Conservation (phyloP, 2,888 invertebrate genomes). For the Poecilobothrus nobilitatus region DNA sequence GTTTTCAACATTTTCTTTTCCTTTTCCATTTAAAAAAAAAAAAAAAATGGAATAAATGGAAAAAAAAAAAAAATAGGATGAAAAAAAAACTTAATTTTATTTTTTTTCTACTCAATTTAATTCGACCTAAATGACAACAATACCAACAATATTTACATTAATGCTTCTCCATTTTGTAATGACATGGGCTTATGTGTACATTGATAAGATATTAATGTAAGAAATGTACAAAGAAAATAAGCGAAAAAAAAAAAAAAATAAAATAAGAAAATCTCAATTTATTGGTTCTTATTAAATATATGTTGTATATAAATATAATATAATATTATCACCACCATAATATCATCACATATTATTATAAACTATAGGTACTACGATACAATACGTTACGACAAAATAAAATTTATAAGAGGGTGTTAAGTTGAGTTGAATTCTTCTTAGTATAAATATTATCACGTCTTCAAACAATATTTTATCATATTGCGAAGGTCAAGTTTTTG, state of each 20-base stretch:
- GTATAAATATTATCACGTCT: background rate
- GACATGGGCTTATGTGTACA: background rate
- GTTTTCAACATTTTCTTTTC: too few species aligned
- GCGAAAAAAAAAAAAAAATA: background rate
- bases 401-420: too few species aligned
- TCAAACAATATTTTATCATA: background rate
- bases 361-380: too few species aligned
- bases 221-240: background rate
- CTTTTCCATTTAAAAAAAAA: too few species aligned
- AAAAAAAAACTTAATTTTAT: too few species aligned
- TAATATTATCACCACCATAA: too few species aligned
- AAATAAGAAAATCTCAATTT: background rate
- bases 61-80: too few species aligned
- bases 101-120: background rate
- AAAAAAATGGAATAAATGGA: too few species aligned
- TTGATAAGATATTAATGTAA: background rate
- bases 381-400: too few species aligned
- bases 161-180: background rate
- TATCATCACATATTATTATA: too few species aligned
- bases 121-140: slow-evolving; percentile 3
- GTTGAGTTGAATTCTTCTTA: too few species aligned
- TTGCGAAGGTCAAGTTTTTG: background rate
- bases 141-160: background rate
- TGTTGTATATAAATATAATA: too few species aligned
- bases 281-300: background rate